These are phyloP conservation scores for Tauraco hartlaubi DNA, from an alignment of 2,797 vertebrate genomes.

Conservation along the genomic window DNA sequence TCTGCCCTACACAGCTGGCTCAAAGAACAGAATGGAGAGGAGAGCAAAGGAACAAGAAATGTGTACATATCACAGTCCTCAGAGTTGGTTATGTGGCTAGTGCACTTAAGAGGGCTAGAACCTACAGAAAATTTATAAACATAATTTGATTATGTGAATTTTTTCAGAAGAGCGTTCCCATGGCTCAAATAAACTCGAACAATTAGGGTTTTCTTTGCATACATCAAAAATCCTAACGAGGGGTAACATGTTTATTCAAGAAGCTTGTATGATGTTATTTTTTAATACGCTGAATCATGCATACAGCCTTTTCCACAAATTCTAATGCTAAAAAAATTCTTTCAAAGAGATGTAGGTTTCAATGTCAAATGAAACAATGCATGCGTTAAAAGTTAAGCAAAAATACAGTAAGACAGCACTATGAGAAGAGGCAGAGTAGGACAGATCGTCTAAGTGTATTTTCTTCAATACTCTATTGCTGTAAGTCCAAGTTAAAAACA, in stretches of 20 bases:
- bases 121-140: not conserved
- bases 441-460: not conserved
- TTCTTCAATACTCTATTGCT: not conserved
- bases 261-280: not conserved
- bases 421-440: not conserved
- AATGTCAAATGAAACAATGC: not conserved
- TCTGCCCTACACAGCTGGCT: not conserved
- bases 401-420: not conserved
- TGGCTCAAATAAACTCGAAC: not conserved
- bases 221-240: not conserved
- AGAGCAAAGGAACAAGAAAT: not conserved
- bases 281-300: not conserved
- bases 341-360: not conserved
- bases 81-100: not conserved
- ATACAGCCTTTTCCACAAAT: not conserved
- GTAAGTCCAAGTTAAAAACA: not conserved
- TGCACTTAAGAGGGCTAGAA: not conserved
- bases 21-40: not conserved
- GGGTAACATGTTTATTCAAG: not conserved
- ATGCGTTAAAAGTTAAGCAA: not conserved
- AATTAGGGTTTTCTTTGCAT: not conserved
- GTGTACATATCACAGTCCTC: not conserved
- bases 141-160: not conserved
- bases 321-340: not conserved
- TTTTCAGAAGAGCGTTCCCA: not conserved